Percentiles rank a stretch among this genome's conserved stretches.
Evolutionary conservation across 2,888 invertebrate species (phyloP).

Genomic region (Diploptera punctata): DNA sequence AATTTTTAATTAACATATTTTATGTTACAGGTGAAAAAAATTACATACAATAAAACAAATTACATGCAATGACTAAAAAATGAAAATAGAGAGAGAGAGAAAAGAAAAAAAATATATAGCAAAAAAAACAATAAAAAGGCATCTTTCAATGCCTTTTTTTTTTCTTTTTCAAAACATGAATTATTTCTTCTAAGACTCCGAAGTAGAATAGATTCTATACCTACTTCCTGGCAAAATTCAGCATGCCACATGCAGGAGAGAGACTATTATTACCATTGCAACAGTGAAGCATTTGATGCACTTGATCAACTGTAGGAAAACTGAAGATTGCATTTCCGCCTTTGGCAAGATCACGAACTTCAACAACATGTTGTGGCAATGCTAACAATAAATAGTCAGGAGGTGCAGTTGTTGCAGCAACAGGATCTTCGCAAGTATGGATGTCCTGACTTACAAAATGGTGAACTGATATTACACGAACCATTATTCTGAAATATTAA

Average conservation of each 20-base stretch:
- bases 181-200: too few relatives aligned
- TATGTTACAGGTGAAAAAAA: too few relatives aligned
- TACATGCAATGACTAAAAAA: too few relatives aligned
- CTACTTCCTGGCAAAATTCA: neutral
- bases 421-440: slow-evolving; percentile 68
- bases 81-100: too few relatives aligned
- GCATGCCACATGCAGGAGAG: neutral
- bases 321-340: slow-evolving; percentile 60
- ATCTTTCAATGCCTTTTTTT: too few relatives aligned
- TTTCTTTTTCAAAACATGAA: too few relatives aligned
- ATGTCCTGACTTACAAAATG: slow-evolving; percentile 71
- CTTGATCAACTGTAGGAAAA: slow-evolving; percentile 77
- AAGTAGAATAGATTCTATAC: too few relatives aligned
- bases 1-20: too few relatives aligned
- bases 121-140: too few relatives aligned
- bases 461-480: slow-evolving; percentile 71
- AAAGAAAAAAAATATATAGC: too few relatives aligned
- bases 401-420: slow-evolving; percentile 67
- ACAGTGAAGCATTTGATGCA: slow-evolving; percentile 70
- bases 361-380: slow-evolving; percentile 64
- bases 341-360: slow-evolving; percentile 62
- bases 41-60: too few relatives aligned
- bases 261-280: slow-evolving; percentile 61
- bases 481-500: slow-evolving; percentile 58
- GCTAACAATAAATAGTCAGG: slow-evolving; percentile 66